Percentiles rank a stretch among this genome's conserved stretches.
Conservation (phyloP, 2,888 invertebrate genomes). For the Rhagonycha lutea region DNA sequence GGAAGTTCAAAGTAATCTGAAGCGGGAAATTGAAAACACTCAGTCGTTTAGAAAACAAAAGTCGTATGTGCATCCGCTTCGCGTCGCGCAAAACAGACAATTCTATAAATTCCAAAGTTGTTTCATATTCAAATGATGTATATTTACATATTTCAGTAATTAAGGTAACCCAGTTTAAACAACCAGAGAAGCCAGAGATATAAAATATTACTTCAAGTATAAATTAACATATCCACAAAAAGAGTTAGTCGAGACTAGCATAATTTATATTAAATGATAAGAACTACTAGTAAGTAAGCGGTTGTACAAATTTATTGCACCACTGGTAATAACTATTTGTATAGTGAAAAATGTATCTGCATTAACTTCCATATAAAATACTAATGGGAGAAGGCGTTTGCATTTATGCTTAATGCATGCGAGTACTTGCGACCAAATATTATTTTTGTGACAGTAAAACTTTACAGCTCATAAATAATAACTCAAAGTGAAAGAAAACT, state of each 20-base stretch:
- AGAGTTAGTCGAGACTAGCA: constrained; percentile 38
- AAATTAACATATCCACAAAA: constrained; percentile 48
- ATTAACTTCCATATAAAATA: constrained; percentile 17
- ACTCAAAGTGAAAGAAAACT: neutral
- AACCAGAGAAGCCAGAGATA: constrained; percentile 32
- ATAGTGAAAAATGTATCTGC: constrained; percentile 43
- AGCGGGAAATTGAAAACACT: constrained; percentile 34
- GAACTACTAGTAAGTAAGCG: constrained; percentile 37
- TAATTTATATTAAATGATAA: constrained; percentile 47
- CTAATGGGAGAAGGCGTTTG: neutral
- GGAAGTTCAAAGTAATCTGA: constrained; percentile 27
- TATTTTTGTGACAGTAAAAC: neutral
- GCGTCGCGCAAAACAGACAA: constrained; percentile 43
- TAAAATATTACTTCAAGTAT: constrained; percentile 45
- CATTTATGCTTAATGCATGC: neutral
- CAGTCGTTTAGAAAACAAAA: constrained; percentile 39
- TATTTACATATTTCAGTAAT: constrained; percentile 54
- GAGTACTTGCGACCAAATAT: neutral
- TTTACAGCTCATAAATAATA: neutral
- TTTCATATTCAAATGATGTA: constrained; percentile 50
- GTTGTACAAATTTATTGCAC: constrained; percentile 41
- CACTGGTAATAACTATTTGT: constrained; percentile 38
- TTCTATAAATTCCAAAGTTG: constrained; percentile 47
- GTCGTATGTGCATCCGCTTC: constrained; percentile 44
- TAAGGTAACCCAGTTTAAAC: constrained; percentile 46